phyloP scores from a whole-genome alignment of 1,140 invertebrate species.

The Anadara kagoshimensis region DNA sequence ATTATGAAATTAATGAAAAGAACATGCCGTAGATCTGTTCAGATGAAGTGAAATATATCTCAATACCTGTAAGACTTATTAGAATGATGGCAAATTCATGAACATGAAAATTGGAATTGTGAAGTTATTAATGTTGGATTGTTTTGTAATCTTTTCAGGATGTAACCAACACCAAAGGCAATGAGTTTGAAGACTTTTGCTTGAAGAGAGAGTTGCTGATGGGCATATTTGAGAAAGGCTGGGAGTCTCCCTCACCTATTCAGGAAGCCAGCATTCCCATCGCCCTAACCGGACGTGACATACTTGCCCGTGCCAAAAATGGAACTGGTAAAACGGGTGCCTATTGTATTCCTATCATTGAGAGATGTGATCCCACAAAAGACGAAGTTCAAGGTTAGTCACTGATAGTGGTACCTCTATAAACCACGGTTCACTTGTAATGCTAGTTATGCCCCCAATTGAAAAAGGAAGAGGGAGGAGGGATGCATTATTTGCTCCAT shows the following conservation, averaged over 20 bases:
- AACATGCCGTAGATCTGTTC: no score
- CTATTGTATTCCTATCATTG: slow-evolving; percentile 98
- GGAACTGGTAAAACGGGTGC: slow-evolving; percentile 99
- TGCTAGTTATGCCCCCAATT: no score
- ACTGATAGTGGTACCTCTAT: no score
- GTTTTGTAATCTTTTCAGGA: slow-evolving; percentile 80
- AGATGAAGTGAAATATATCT: not conserved
- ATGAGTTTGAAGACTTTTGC: slow-evolving; percentile 99
- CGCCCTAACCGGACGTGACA: slow-evolving; percentile 97
- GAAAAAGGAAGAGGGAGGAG: no score
- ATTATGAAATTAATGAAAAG: no score
- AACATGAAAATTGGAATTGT: not conserved
- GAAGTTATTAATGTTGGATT: not conserved
- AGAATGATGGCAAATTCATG: not conserved
- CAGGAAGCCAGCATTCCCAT: slow-evolving; percentile 95
- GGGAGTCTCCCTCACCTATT: slow-evolving; percentile 99
- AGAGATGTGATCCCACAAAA: slow-evolving; percentile 92
- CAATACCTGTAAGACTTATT: not conserved
- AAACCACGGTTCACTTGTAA: no score
- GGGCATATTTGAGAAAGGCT: slow-evolving; percentile 99
- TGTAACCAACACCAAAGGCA: slow-evolving; percentile 99
- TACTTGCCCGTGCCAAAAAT: slow-evolving; percentile 99
- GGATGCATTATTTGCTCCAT: no score
- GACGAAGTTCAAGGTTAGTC: slow-evolving; percentile 80
- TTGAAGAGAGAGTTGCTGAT: slow-evolving; percentile 97